Evolutionary conservation across 1,140 invertebrate genomes (phyloP).

Genomic region (Caenorhabditis latens): DNA sequence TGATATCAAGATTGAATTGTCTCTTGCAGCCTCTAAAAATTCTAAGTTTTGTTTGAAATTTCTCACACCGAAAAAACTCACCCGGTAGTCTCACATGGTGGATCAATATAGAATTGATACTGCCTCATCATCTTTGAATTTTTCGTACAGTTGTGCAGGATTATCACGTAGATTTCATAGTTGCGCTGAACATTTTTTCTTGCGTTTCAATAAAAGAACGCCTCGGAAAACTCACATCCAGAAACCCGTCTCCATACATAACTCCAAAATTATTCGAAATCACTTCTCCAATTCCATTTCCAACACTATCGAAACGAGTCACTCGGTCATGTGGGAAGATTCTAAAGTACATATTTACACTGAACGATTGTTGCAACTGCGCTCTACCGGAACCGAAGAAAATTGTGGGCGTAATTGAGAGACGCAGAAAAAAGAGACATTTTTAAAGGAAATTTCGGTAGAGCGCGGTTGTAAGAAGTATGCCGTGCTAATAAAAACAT

Average conservation of each 20-base stretch:
- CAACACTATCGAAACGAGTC: background rate
- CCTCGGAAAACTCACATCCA: background rate
- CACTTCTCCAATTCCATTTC: background rate
- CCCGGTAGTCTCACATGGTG: background rate
- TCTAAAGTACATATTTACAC: background rate
- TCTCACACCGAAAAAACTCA: background rate
- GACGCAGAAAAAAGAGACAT: no score
- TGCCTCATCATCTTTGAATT: background rate
- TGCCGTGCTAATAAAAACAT: no score
- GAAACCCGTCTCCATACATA: background rate
- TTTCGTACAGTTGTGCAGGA: background rate
- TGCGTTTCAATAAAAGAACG: background rate
- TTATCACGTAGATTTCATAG: background rate
- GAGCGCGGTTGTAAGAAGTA: no score
- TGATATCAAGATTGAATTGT: background rate
- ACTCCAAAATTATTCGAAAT: slow-evolving; percentile 1
- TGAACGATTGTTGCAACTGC: no score
- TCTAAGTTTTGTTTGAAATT: background rate
- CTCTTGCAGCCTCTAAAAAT: background rate
- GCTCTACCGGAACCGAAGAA: no score
- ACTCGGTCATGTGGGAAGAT: background rate
- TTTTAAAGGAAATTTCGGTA: no score
- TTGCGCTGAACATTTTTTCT: background rate
- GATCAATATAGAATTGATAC: background rate
- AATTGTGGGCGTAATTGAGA: no score